Evolutionary conservation across 2,797 vertebrate species (phyloP).

Genomic region (Ceryle rudis): DNA sequence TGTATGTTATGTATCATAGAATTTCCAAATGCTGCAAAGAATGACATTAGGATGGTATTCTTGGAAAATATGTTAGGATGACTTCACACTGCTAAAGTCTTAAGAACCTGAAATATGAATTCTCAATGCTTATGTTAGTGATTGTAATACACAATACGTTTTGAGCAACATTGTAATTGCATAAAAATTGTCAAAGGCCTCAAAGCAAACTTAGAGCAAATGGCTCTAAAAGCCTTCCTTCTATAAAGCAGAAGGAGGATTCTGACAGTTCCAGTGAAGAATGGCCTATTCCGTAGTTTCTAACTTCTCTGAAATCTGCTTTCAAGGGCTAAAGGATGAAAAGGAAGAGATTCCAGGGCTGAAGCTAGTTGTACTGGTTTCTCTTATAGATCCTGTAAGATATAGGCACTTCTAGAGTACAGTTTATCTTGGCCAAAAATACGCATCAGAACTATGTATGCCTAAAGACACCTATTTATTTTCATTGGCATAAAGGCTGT

Average conservation of each 20-base stretch:
- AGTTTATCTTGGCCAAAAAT: slow-evolving; percentile 22
- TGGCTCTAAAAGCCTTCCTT: neutral
- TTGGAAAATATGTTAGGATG: neutral
- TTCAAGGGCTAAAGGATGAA: neutral
- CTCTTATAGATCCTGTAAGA: neutral
- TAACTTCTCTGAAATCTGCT: neutral
- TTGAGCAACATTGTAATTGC: neutral
- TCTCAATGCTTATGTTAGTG: neutral
- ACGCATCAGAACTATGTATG: neutral
- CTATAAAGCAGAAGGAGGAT: neutral
- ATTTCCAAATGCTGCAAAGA: neutral
- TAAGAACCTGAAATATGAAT: neutral
- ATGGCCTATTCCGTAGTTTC: neutral
- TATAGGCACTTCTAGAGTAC: neutral
- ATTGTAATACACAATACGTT: neutral
- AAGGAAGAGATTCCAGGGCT: neutral
- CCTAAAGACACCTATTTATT: neutral
- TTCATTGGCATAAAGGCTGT: neutral
- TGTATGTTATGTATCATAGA: too few species aligned
- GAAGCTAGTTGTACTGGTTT: neutral
- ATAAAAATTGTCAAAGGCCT: neutral
- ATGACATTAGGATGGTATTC: neutral
- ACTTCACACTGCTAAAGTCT: neutral
- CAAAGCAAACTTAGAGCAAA: neutral
- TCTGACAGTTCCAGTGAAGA: neutral